These are phyloP conservation scores for Danaus chrysippus DNA, from an alignment of 2,888 invertebrate genomes.

Conservation along the genomic window DNA sequence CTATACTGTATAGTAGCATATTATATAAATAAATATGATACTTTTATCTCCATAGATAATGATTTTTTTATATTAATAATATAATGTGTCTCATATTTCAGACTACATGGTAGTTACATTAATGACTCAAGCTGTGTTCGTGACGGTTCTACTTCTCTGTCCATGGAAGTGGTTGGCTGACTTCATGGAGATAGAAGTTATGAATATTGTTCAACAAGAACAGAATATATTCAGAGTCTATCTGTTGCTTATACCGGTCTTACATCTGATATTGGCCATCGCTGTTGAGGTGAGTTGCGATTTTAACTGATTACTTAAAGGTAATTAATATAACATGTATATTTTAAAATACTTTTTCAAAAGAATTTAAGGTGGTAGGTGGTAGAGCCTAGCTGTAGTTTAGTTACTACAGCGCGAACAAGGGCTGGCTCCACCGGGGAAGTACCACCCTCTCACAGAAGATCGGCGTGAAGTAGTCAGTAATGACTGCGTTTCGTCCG, in stretches of 20 bases:
- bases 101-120: constrained; percentile 80
- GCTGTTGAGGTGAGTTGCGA: constrained; percentile 78
- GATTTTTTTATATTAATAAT: not conserved
- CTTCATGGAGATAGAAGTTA: constrained; percentile 76
- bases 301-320: too few relatives aligned
- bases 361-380: too few relatives aligned
- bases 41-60: not conserved
- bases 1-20: too few relatives aligned
- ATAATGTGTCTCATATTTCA: constrained; percentile 39
- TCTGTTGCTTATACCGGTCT: constrained; percentile 77
- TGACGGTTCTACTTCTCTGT: constrained; percentile 77
- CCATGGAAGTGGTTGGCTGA: constrained; percentile 75
- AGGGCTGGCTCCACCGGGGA: too few relatives aligned
- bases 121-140: constrained; percentile 75
- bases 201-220: constrained; percentile 46
- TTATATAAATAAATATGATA: not conserved
- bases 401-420: too few relatives aligned
- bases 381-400: too few relatives aligned
- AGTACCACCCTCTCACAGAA: too few relatives aligned
- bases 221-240: constrained; percentile 76
- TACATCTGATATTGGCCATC: constrained; percentile 79
- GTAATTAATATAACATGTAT: too few relatives aligned
- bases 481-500: too few relatives aligned
- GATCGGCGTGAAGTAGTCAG: too few relatives aligned
- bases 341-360: too few relatives aligned